These are phyloP conservation scores for Bubo blakistoni DNA, from an alignment of 2,113 vertebrate species.

Conservation along the genomic window DNA sequence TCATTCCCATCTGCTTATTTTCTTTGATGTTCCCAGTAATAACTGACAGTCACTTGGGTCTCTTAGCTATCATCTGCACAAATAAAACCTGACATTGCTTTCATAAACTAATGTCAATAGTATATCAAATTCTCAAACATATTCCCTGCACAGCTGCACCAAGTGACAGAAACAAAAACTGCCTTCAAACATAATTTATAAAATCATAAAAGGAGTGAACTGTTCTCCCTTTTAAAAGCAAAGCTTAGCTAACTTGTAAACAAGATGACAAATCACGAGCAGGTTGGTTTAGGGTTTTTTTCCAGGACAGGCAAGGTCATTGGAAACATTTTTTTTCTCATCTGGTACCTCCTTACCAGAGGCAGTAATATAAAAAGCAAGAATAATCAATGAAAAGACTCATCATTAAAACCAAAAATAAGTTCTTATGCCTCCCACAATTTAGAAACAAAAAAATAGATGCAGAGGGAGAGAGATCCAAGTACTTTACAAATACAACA, in stretches of 20 bases:
- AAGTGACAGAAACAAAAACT: conserved; percentile 46
- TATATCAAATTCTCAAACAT: conserved; percentile 52
- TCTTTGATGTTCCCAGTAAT: conserved; percentile 48
- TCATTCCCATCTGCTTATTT: conserved; percentile 44
- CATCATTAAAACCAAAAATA: background rate
- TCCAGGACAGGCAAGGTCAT: background rate
- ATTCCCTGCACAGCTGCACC: conserved; percentile 39
- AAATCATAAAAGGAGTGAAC: conserved; percentile 14
- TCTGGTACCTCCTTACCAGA: background rate
- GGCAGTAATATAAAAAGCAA: background rate
- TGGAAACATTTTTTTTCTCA: background rate
- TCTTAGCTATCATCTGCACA: conserved; percentile 54
- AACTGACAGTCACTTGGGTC: conserved; percentile 48
- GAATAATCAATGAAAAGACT: background rate
- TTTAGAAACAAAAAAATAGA: background rate
- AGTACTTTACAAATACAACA: background rate
- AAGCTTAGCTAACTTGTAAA: conserved; percentile 21
- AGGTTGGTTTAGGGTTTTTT: background rate
- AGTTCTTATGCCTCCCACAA: background rate
- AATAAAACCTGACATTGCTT: conserved; percentile 64
- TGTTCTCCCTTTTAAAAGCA: conserved; percentile 34
- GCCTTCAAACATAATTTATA: conserved; percentile 49
- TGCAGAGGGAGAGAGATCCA: background rate
- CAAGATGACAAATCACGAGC: conserved; percentile 10
- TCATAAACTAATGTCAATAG: conserved; percentile 64